These are phyloP conservation scores for Aporophyla lueneburgensis DNA, from an alignment of 2,888 invertebrate genomes.

Conservation along the genomic window DNA sequence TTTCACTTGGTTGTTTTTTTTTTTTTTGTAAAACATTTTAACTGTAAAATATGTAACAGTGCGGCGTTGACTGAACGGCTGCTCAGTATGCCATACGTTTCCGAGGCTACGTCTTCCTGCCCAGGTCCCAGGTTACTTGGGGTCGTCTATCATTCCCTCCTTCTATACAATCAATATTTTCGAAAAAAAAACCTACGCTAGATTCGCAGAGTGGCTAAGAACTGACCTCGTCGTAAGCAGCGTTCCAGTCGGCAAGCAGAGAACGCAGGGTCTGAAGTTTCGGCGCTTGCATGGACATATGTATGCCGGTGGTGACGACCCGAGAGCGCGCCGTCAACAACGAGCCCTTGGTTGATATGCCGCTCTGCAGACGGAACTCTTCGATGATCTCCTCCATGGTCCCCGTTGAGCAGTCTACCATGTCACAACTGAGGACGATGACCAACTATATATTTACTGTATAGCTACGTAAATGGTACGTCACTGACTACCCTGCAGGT, in stretches of 20 bases:
- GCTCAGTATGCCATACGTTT: background rate
- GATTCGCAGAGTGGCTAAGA: background rate
- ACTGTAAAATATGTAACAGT: background rate
- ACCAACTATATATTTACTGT: background rate
- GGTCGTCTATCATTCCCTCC: too few species aligned
- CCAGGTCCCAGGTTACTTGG: background rate
- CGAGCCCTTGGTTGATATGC: constrained; percentile 61
- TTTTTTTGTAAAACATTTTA: too few species aligned
- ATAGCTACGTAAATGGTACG: too few species aligned
- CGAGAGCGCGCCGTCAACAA: constrained; percentile 65
- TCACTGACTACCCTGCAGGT: too few species aligned
- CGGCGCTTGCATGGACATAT: constrained; percentile 76
- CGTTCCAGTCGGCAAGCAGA: constrained; percentile 77
- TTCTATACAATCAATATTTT: background rate
- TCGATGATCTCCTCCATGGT: constrained; percentile 79
- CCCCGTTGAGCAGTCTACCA: constrained; percentile 82
- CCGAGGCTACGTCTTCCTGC: too few species aligned
- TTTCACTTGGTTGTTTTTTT: too few species aligned
- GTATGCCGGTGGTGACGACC: constrained; percentile 69
- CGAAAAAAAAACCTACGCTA: too few species aligned
- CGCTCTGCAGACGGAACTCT: constrained; percentile 74
- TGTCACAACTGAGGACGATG: constrained; percentile 80
- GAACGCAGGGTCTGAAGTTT: constrained; percentile 77
- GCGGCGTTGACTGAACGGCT: background rate
- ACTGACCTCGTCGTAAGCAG: constrained; percentile 68